phyloP scores from a whole-genome alignment of 1,140 invertebrate genomes.

The Steinernema khuongi region DNA sequence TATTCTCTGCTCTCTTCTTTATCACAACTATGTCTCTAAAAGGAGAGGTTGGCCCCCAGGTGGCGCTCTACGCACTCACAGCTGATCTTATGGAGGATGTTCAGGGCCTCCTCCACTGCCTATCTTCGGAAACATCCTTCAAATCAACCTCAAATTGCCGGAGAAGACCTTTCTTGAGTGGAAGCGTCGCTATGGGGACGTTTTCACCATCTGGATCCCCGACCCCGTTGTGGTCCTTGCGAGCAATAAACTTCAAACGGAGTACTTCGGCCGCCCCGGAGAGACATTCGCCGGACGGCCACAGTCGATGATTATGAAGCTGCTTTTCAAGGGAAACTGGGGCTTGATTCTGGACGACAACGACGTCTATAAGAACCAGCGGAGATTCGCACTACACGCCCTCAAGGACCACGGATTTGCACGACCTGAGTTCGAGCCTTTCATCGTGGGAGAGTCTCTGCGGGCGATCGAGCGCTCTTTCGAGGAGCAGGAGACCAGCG shows the following conservation, averaged over 20 bases:
- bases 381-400: neutral
- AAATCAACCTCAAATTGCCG: neutral
- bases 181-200: neutral
- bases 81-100: no score
- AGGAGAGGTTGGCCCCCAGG: neutral
- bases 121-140: neutral
- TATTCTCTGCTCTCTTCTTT: neutral
- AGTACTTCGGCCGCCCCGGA: neutral
- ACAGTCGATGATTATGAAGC: slow-evolving; percentile 2
- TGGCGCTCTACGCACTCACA: no score
- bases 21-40: neutral
- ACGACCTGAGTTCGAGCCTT: neutral
- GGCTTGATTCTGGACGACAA: neutral
- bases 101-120: neutral
- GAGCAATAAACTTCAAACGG: slow-evolving; percentile 1
- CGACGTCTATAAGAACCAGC: neutral
- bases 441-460: neutral
- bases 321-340: slow-evolving; percentile 2
- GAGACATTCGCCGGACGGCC: neutral
- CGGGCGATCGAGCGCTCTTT: neutral
- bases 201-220: slow-evolving; percentile 8
- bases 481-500: neutral
- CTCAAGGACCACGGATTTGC: neutral
- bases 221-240: slow-evolving; percentile 9
- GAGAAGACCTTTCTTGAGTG: neutral